phyloP scores from a whole-genome alignment of 2,888 invertebrate genomes.

The Hylaea fasciaria region DNA sequence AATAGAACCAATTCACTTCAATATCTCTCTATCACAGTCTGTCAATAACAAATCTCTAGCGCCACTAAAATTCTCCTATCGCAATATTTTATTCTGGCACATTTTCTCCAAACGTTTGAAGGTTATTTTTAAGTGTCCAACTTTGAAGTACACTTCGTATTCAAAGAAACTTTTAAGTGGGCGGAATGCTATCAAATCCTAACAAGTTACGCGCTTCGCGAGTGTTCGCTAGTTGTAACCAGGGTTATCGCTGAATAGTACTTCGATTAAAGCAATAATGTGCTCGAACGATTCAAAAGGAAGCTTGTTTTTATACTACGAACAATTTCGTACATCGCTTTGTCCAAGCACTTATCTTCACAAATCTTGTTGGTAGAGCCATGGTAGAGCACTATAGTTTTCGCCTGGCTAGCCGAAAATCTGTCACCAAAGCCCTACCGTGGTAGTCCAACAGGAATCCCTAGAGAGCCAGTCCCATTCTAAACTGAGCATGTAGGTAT shows the following conservation, averaged over 20 bases:
- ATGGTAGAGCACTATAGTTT: no score
- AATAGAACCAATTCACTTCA: constrained; percentile 1
- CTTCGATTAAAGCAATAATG: neutral
- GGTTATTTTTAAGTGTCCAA: constrained; percentile 38
- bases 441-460: no score
- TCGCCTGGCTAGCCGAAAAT: no score
- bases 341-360: no score
- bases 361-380: no score
- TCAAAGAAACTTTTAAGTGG: constrained; percentile 38
- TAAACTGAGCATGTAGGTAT: no score
- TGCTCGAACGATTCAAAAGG: neutral
- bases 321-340: neutral
- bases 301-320: no score
- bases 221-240: constrained; percentile 7
- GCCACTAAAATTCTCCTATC: constrained; percentile 3
- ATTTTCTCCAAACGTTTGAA: constrained; percentile 30
- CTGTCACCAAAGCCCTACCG: no score
- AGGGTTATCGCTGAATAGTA: constrained; percentile 1
- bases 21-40: constrained; percentile 1
- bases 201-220: constrained; percentile 23
- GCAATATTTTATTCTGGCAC: constrained; percentile 2
- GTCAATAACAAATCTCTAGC: constrained; percentile 7
- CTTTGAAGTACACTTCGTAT: constrained; percentile 32
- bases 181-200: constrained; percentile 31
- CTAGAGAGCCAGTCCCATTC: no score